These are phyloP conservation scores for Cryptosula pallasiana DNA, from an alignment of 2,888 invertebrate species.

Conservation along the genomic window DNA sequence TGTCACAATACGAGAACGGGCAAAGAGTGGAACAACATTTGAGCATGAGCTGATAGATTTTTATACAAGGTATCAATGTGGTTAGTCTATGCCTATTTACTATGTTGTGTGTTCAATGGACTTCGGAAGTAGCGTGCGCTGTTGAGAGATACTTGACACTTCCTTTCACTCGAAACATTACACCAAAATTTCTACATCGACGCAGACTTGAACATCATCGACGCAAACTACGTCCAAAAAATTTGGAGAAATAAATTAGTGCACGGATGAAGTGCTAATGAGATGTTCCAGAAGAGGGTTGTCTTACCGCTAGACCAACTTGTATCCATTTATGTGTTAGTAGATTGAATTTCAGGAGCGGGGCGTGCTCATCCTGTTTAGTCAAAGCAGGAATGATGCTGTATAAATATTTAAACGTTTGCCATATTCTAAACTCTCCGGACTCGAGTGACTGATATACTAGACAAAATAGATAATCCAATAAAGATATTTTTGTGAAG, in stretches of 20 bases:
- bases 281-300: neutral
- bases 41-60: too few species aligned
- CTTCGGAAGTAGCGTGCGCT: slow-evolving; percentile 20
- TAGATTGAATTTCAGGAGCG: neutral
- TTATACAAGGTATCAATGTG: neutral
- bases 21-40: too few species aligned
- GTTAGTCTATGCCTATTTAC: neutral
- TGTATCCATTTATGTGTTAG: neutral
- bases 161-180: slow-evolving; percentile 8
- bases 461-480: slow-evolving; percentile 21
- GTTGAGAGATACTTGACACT: slow-evolving; percentile 17
- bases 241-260: too few species aligned
- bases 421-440: neutral
- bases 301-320: neutral
- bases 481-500: neutral
- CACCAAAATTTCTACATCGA: slow-evolving; percentile 3
- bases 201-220: too few species aligned
- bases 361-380: neutral
- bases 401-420: slow-evolving; percentile 20
- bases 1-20: too few species aligned
- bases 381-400: slow-evolving; percentile 18
- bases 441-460: slow-evolving; percentile 9
- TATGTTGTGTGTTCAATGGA: neutral
- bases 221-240: too few species aligned
- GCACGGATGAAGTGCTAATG: too few species aligned